Conservation (phyloP, 2,797 vertebrate genomes). For the Xenopus petersii region DNA sequence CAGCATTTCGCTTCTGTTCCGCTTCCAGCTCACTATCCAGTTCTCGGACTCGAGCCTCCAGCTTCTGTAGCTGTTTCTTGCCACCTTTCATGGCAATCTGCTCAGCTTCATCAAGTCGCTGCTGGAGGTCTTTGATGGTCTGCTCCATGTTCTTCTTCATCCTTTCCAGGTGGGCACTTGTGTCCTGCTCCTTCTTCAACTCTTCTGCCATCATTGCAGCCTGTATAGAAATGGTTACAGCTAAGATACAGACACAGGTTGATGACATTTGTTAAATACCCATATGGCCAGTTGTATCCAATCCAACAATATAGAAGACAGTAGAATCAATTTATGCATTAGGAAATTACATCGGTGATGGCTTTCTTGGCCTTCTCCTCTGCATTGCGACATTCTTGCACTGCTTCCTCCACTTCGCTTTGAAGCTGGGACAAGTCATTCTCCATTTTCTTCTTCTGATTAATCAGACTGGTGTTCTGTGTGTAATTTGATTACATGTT, state of each 20-base stretch:
- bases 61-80: constrained; percentile 92
- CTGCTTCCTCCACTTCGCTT: constrained; percentile 79
- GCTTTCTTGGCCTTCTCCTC: constrained; percentile 97
- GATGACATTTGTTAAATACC: no score
- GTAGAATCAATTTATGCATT: constrained; percentile 33
- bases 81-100: constrained; percentile 90
- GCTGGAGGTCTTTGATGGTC: constrained; percentile 88
- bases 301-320: no score
- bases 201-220: constrained; percentile 66
- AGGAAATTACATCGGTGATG: constrained; percentile 74
- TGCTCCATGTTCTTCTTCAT: constrained; percentile 97
- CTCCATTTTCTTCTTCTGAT: constrained; percentile 94
- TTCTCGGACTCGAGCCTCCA: constrained; percentile 83
- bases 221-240: not conserved
- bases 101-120: constrained; percentile 86
- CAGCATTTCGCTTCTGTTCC: constrained; percentile 78
- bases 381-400: constrained; percentile 86
- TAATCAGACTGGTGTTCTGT: constrained; percentile 66
- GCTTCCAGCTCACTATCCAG: constrained; percentile 86
- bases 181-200: constrained; percentile 77
- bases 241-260: not conserved
- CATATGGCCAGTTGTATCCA: no score
- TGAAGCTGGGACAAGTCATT: constrained; percentile 80
- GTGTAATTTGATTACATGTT: not conserved
- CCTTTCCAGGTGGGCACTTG: constrained; percentile 84